Evolutionary conservation across 2,113 vertebrate species (phyloP).

Genomic region (Lasiurus borealis): DNA sequence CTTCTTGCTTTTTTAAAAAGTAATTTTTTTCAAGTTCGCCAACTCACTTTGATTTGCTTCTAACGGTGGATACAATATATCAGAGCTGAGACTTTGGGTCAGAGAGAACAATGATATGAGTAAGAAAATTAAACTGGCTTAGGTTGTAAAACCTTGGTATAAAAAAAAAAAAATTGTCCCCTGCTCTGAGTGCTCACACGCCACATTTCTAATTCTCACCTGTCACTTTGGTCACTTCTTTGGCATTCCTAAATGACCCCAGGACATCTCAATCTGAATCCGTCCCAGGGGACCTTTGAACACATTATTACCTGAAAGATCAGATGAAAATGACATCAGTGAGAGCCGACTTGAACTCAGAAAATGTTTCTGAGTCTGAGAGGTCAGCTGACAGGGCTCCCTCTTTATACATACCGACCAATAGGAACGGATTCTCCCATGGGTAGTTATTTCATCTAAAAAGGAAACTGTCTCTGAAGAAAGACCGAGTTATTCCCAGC

Average conservation of each 20-base stretch:
- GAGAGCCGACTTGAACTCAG: neutral
- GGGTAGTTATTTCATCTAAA: neutral
- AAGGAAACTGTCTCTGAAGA: neutral
- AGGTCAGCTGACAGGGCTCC: neutral
- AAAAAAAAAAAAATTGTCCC: neutral
- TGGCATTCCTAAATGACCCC: too few relatives aligned
- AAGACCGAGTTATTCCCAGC: neutral
- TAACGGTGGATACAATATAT: neutral
- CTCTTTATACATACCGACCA: neutral
- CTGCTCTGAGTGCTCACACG: neutral
- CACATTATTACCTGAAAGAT: neutral
- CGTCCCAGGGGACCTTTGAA: neutral
- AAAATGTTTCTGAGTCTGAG: neutral
- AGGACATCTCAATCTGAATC: neutral
- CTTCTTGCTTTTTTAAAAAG: neutral
- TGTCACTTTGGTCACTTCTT: too few relatives aligned
- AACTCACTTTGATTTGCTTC: neutral
- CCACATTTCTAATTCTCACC: too few relatives aligned
- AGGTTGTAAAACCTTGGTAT: neutral
- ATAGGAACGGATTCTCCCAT: neutral
- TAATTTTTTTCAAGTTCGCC: conserved; percentile 24
- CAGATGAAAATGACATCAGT: neutral
- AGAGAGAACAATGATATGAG: neutral
- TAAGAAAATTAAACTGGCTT: neutral
- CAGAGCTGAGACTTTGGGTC: neutral